These are phyloP conservation scores for Actinernus sp. DNA, from an alignment of 92 coral and sea anemone species.

Conservation along the genomic window DNA sequence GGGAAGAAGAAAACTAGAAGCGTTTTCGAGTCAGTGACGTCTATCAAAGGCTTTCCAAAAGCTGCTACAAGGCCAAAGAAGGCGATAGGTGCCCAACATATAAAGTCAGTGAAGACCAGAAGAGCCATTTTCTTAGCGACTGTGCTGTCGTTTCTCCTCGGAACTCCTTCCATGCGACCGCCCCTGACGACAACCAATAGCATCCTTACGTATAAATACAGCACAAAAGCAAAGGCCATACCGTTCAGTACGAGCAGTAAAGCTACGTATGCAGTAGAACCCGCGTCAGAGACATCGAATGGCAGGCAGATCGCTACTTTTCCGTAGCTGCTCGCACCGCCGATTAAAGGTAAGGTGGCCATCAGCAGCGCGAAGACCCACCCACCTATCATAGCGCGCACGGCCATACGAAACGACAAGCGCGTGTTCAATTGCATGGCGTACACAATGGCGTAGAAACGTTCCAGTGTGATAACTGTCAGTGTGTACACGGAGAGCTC, in stretches of 20 bases:
- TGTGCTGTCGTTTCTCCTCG: slow-evolving; percentile 86
- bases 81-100: slow-evolving; percentile 97
- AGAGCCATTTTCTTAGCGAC: slow-evolving; percentile 96
- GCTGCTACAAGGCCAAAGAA: slow-evolving; percentile 86
- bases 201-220: slow-evolving; percentile 81
- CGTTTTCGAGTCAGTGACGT: slow-evolving; percentile 83
- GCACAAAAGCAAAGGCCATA: slow-evolving; percentile 72
- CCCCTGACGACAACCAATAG: slow-evolving; percentile 67
- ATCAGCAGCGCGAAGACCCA: slow-evolving; percentile 81
- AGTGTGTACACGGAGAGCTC: slow-evolving; percentile 90
- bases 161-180: slow-evolving; percentile 81
- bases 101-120: slow-evolving; percentile 92
- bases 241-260: slow-evolving; percentile 78
- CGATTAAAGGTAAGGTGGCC: slow-evolving; percentile 80
- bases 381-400: slow-evolving; percentile 79
- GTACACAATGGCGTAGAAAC: slow-evolving; percentile 93
- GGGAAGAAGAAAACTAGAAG: slow-evolving; percentile 98
- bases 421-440: slow-evolving; percentile 93
- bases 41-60: slow-evolving; percentile 71
- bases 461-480: slow-evolving; percentile 87
- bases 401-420: slow-evolving; percentile 78
- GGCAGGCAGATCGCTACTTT: slow-evolving; percentile 96
- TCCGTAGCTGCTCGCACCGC: slow-evolving; percentile 70
- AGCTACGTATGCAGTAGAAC: slow-evolving; percentile 72
- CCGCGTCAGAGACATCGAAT: slow-evolving; percentile 64